Percentiles rank a stretch among this genome's conserved stretches.
Conservation (phyloP, 2,888 invertebrate genomes). For the Falcaria lacertinaria region DNA sequence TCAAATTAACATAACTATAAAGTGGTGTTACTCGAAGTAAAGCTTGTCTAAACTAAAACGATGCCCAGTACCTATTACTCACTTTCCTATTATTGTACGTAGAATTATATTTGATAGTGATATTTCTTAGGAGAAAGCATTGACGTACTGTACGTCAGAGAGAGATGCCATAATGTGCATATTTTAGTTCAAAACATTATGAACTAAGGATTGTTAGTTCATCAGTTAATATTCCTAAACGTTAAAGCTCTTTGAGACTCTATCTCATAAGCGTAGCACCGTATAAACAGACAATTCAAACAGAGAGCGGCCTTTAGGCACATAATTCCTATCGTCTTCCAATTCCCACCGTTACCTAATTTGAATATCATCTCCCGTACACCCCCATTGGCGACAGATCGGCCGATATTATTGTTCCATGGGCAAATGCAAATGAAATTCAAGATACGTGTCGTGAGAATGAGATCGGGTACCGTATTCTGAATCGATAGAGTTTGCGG, state of each 20-base stretch:
- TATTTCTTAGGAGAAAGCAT: too few species aligned
- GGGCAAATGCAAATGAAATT: slow-evolving; percentile 51
- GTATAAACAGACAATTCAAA: neutral
- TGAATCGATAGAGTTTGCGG: neutral
- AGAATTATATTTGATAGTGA: too few species aligned
- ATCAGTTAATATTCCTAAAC: too few species aligned
- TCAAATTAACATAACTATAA: neutral
- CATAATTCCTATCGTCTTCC: neutral
- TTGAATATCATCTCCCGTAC: slow-evolving; percentile 21
- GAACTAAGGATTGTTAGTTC: too few species aligned
- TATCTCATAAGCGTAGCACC: neutral
- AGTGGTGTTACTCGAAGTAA: neutral
- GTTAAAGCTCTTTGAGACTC: neutral
- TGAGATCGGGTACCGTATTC: slow-evolving; percentile 25
- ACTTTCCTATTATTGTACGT: too few species aligned
- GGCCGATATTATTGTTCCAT: slow-evolving; percentile 43
- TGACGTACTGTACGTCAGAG: too few species aligned
- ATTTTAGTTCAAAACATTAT: too few species aligned
- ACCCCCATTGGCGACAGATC: slow-evolving; percentile 20
- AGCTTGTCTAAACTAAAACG: neutral
- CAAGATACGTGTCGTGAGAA: slow-evolving; percentile 48
- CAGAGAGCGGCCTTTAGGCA: neutral
- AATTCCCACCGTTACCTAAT: slow-evolving; percentile 16
- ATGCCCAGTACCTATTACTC: too few species aligned
- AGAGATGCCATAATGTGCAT: too few species aligned